Conservation (phyloP, 2,113 vertebrate species). For the Epinephelus cyanopodus region DNA sequence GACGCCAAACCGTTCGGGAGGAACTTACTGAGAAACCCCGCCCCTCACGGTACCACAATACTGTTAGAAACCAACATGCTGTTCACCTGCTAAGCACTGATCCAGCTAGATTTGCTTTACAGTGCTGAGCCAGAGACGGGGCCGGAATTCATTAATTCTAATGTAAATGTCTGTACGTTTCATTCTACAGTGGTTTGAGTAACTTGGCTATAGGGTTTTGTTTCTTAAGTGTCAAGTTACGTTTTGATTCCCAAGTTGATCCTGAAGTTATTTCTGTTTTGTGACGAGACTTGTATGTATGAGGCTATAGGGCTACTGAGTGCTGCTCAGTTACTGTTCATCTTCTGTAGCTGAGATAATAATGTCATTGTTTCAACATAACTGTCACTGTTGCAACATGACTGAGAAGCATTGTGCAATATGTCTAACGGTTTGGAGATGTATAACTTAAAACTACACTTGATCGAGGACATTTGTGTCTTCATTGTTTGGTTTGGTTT, state of each 20-base stretch:
- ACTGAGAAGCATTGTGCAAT: not conserved
- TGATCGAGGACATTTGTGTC: not conserved
- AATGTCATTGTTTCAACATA: too few species aligned
- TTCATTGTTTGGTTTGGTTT: not conserved
- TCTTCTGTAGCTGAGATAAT: not conserved
- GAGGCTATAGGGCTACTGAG: too few species aligned
- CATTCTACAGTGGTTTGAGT: not conserved
- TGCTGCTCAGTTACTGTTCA: not conserved
- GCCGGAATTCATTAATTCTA: not conserved
- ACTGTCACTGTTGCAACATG: too few species aligned
- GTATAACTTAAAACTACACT: not conserved
- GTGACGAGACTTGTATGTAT: too few species aligned
- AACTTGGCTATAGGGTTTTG: not conserved
- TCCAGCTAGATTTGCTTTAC: too few species aligned
- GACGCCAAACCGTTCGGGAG: constrained; percentile 85
- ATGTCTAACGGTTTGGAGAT: not conserved
- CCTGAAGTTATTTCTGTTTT: not conserved
- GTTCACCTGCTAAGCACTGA: not conserved
- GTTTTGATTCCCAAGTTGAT: not conserved
- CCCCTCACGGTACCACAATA: constrained; percentile 86
- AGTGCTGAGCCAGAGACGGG: not conserved
- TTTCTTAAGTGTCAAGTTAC: not conserved
- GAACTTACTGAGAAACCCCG: constrained; percentile 87
- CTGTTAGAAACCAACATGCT: too few species aligned
- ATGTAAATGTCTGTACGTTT: not conserved